A percentile compares a stretch with the other conserved stretches of the same genome.
These are phyloP conservation scores for Enteromius unitaeniatus DNA, from an alignment of 2,797 vertebrate species.

Conservation along the genomic window DNA sequence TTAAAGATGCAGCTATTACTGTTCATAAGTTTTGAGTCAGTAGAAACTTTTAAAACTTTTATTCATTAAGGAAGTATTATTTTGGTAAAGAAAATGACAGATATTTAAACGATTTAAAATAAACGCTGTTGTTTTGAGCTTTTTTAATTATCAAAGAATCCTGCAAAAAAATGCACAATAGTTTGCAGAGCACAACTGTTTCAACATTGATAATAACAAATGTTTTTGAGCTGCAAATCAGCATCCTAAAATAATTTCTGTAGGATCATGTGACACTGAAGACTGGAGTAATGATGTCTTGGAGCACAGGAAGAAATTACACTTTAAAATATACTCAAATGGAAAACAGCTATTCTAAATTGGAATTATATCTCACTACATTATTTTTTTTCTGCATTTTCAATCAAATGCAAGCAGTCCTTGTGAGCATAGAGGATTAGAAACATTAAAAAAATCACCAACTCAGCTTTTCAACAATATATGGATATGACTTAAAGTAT, in stretches of 20 bases:
- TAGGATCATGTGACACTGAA: background rate
- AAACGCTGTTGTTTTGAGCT: background rate
- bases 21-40: background rate
- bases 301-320: background rate
- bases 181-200: background rate
- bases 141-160: background rate
- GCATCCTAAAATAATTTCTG: background rate
- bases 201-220: background rate
- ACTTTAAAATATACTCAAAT: background rate
- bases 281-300: background rate
- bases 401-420: background rate
- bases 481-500: background rate
- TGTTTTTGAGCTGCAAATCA: background rate
- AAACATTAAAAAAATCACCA: background rate
- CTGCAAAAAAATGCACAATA: background rate
- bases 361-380: background rate
- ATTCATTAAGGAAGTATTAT: background rate
- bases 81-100: background rate
- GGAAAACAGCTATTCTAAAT: background rate
- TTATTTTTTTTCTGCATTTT: background rate
- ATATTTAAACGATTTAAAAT: background rate
- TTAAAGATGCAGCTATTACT: background rate
- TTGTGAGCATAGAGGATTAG: background rate
- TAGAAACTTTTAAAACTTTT: background rate
- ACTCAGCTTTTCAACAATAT: background rate